phyloP scores from a whole-genome alignment of 53 echinoderm and acorn worm genomes.

The Paelopatides confundens region DNA sequence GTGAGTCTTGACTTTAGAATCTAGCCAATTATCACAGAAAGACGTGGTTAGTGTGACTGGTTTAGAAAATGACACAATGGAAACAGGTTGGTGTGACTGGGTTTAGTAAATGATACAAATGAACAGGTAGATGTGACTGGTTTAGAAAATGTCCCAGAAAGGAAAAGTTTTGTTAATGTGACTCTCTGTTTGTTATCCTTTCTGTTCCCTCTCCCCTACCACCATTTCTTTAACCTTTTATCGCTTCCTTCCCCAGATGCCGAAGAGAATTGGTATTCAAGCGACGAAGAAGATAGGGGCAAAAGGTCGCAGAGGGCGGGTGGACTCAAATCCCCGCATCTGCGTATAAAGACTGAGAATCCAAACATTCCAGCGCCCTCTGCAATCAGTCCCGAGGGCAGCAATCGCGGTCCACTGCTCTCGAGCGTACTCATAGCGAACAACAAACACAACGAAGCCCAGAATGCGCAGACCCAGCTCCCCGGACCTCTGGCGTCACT shows the following conservation, averaged over 20 bases:
- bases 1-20: no score
- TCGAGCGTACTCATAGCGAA: conserved; percentile 23
- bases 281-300: conserved; percentile 79
- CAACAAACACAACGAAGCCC: conserved; percentile 26
- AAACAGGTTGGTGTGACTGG: no score
- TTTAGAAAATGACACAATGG: no score
- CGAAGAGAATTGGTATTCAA: conserved; percentile 97
- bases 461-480: conserved; percentile 35
- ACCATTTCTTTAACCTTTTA: not conserved
- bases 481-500: conserved; percentile 1
- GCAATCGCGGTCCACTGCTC: conserved; percentile 33
- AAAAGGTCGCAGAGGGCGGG: not conserved
- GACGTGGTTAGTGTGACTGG: no score
- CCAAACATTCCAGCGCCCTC: not conserved
- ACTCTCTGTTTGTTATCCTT: not conserved
- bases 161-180: not conserved
- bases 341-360: not conserved
- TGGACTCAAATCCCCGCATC: not conserved
- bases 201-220: not conserved
- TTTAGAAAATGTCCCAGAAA: no score
- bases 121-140: no score
- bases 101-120: no score
- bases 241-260: conserved; percentile 41
- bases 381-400: conserved; percentile 27
- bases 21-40: no score